These are phyloP conservation scores for Bembecia ichneumoniformis DNA, from an alignment of 2,888 invertebrate species.

Conservation along the genomic window DNA sequence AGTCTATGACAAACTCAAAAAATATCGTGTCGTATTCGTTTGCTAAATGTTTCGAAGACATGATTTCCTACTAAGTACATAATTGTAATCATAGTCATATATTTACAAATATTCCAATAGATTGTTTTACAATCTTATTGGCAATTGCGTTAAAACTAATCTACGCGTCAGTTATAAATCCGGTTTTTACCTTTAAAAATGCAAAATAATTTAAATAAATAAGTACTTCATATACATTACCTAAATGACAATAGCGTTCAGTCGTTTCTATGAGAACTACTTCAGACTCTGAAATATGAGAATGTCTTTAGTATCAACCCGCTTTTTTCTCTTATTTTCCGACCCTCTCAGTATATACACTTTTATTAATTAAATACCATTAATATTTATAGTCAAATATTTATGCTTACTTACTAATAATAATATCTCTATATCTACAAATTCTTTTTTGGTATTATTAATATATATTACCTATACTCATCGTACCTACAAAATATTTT, in stretches of 20 bases:
- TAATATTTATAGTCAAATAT: too few relatives aligned
- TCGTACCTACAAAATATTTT: not conserved
- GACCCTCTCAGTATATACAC: slow-evolving; percentile 4
- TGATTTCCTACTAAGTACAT: slow-evolving; percentile 2
- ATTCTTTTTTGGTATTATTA: slow-evolving; percentile 4
- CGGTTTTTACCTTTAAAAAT: slow-evolving; percentile 1
- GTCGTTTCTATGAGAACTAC: slow-evolving; percentile 31
- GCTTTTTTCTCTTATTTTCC: not conserved
- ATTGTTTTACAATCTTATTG: slow-evolving; percentile 6
- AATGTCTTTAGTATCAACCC: not conserved
- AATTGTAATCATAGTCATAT: slow-evolving; percentile 6
- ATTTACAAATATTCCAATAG: slow-evolving; percentile 7
- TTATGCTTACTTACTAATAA: slow-evolving; percentile 7
- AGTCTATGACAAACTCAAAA: slow-evolving; percentile 4
- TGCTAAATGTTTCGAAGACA: slow-evolving; percentile 6
- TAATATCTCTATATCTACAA: slow-evolving; percentile 21
- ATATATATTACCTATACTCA: not conserved
- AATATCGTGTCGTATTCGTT: slow-evolving; percentile 2
- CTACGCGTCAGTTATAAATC: slow-evolving; percentile 6
- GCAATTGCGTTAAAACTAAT: slow-evolving; percentile 1
- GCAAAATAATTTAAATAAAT: not conserved
- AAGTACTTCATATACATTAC: slow-evolving; percentile 11
- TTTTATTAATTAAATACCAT: slow-evolving; percentile 11
- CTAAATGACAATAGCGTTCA: slow-evolving; percentile 26
- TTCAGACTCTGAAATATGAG: slow-evolving; percentile 28